A percentile compares a stretch with the other conserved stretches of the same genome.
Evolutionary conservation across 64 coral and sea anemone species (phyloP).

Genomic region (Actinia tenebrosa): DNA sequence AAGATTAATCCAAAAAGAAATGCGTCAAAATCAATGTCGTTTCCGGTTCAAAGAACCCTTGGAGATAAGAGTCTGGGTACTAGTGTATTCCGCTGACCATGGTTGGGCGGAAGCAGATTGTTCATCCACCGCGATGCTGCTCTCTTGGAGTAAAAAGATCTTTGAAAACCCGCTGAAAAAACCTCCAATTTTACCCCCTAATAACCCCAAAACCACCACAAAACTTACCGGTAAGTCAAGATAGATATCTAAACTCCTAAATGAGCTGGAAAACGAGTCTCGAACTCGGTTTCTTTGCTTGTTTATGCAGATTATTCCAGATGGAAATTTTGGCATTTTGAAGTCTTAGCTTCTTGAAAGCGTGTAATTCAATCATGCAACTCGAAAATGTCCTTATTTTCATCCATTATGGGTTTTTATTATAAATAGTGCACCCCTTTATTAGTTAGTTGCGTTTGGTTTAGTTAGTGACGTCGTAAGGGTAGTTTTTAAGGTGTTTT

Average conservation of each 20-base stretch:
- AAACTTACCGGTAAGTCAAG: slow-evolving; percentile 6
- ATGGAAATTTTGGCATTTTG: slow-evolving; percentile 22
- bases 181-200: slow-evolving; percentile 20
- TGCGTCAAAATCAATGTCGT: background rate
- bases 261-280: background rate
- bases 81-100: background rate
- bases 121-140: slow-evolving; percentile 7
- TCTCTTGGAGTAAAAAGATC: slow-evolving; percentile 13
- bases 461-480: background rate
- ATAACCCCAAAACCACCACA: background rate
- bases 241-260: background rate
- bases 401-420: background rate
- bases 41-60: background rate
- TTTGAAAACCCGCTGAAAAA: slow-evolving; percentile 16
- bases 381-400: background rate
- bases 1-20: background rate
- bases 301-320: background rate
- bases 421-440: background rate
- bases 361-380: slow-evolving; percentile 10
- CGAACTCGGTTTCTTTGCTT: background rate
- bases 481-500: slow-evolving; percentile 16
- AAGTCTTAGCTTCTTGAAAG: background rate
- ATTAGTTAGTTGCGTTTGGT: background rate
- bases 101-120: slow-evolving; percentile 17
- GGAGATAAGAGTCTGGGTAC: background rate